Evolutionary conservation across 2,797 vertebrate species (phyloP), one percentile per base, ranked within the genome.

Genomic region (Anguilla megastoma): DNA sequence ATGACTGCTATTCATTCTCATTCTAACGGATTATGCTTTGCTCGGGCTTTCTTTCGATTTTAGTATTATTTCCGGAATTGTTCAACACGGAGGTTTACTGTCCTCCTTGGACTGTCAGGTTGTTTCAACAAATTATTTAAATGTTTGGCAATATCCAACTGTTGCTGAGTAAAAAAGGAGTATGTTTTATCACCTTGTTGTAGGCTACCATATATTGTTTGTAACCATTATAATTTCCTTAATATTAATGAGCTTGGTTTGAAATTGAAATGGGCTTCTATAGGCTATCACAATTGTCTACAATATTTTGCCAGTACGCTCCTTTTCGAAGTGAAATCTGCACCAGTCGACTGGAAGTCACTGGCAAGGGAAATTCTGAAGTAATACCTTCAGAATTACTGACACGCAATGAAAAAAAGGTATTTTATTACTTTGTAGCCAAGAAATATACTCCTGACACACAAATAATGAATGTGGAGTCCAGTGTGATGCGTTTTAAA

Each of bases 1-100:
- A 80, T 18, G 33, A 74, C 10, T 27, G 18, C 33, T 21, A 76
- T 76, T 80, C 76, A 45, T 21, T 80, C 7, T 24, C 45, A 21
- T 76, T 76, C 30, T 48, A 82, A 82, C 45, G 41, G 79, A 33
- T 76, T 82, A 6, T 50, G 79, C 36, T 48, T 82, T 50, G 24
- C 41, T 82, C 79, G 8, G 18, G 18, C 45, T 82, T 82, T 82
- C 79, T 48, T 82, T 48, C 41, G 76, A 16, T 80, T 79, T 74
- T 76, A 10, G 3, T 36, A 16, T 16, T 80, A 9, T 50, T 82
- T 82, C 79, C 30, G 41, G 41, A 82, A 82, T 24, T 82, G 36
- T 79, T 79, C 14, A 74, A 4, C 30, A 3, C 30, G 6, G 30
- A 79, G 30, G 36, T 36, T 79, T 79, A 18, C 1, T 45, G 74